A percentile compares a stretch with the other conserved stretches of the same genome.
Conservation (phyloP, 2,888 invertebrate species). For the Cataglyphis altisquamis region DNA sequence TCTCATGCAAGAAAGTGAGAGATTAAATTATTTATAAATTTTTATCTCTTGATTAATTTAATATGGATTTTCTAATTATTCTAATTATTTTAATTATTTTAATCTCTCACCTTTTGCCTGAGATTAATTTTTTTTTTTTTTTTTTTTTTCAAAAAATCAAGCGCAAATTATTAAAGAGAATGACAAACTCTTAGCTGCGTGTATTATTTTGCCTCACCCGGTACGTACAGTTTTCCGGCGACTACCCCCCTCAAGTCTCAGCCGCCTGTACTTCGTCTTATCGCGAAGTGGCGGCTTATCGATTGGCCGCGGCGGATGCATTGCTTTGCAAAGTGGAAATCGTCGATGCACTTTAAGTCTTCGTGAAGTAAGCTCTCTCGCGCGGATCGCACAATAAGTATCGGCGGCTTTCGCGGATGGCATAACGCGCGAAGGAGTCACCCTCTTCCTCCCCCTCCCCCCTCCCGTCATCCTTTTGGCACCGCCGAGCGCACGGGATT, state of each 20-base stretch:
- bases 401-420: conserved; percentile 42
- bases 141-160: not conserved
- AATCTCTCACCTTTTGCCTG: not conserved
- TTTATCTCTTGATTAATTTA: no score
- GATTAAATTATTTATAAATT: no score
- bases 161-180: not conserved
- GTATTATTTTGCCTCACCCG: conserved; percentile 23
- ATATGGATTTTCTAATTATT: no score
- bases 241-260: conserved; percentile 42
- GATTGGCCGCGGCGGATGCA: conserved; percentile 62
- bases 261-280: conserved; percentile 60
- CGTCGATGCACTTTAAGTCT: conserved; percentile 58
- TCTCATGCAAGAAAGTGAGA: no score
- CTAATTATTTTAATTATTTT: not conserved
- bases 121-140: not conserved
- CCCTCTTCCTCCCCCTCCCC: not conserved
- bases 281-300: conserved; percentile 65
- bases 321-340: conserved; percentile 66
- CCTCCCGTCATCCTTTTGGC: not conserved
- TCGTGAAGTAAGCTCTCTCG: conserved; percentile 40
- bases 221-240: conserved; percentile 27
- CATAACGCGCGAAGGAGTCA: conserved; percentile 20
- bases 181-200: not conserved
- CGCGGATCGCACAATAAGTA: conserved; percentile 53
- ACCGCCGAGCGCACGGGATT: conserved; percentile 1